A percentile compares a stretch with the other conserved stretches of the same genome.
These are phyloP conservation scores for Metopia argyrocephala DNA, from an alignment of 2,888 invertebrate genomes.

Conservation along the genomic window DNA sequence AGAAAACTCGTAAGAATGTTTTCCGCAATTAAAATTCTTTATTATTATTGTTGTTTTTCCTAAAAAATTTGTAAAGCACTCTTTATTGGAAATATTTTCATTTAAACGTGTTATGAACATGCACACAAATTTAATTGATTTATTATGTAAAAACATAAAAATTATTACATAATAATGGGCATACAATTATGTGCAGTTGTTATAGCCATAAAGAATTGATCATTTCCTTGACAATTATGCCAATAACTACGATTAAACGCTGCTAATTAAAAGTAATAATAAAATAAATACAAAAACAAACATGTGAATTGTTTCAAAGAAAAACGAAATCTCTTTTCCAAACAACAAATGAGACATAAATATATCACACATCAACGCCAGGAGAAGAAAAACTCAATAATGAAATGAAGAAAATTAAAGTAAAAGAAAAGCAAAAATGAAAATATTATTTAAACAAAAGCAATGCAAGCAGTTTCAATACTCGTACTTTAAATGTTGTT, in stretches of 20 bases:
- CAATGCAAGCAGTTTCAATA: not conserved
- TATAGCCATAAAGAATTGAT: not conserved
- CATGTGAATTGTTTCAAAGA: not conserved
- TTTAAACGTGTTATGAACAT: not conserved
- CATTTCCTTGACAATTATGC: conserved; percentile 23
- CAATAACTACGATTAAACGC: not conserved
- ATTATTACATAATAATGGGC: not conserved
- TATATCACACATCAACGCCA: not conserved
- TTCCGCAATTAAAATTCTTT: too few species aligned
- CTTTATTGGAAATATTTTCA: not conserved
- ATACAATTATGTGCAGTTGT: not conserved
- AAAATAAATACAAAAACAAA: too few species aligned
- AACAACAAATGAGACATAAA: not conserved
- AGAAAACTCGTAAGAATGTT: too few species aligned
- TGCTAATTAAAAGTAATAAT: not conserved
- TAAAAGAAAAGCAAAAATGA: not conserved
- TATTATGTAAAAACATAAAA: not conserved
- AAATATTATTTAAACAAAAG: not conserved
- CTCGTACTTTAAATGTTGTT: too few species aligned
- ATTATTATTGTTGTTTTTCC: too few species aligned
- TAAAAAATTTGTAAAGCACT: too few species aligned
- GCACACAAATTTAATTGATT: not conserved
- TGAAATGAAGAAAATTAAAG: not conserved
- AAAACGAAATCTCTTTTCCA: not conserved
- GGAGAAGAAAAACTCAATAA: not conserved